Base-by-base conservation (phyloP, 2,113 vertebrate genomes). In the Chaetodon trifascialis region DNA sequence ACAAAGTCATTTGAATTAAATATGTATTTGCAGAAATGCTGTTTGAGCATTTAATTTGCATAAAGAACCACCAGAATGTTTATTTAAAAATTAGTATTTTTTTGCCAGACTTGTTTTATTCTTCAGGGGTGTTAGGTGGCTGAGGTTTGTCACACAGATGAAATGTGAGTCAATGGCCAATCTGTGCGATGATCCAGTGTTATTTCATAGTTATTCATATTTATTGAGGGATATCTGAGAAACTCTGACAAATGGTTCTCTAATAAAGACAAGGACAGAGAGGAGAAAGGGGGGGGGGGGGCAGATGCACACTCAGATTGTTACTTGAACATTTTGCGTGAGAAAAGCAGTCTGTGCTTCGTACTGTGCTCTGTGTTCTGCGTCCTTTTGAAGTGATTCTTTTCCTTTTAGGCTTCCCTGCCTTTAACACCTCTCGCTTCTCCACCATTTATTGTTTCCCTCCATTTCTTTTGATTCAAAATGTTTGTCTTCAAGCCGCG, bases 1-100 rank as follows among this genome's bases (percentile, higher is more conserved):
- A 36, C 36, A 51, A 63, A 84, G 78, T 73, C 30, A 62, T 80
- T 82, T 42, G 80, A 73, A 86, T 82, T 3, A 73, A 86, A 84
- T 74, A 74, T 83, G 49, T 68, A 64, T 72, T 78, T 67, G 34
- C n/a, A 72, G 58, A 79, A 77, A 44, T 78, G 65, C 54, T 78
- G 66, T 80, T 80, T 76, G 58, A 72, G 83, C 64, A 71, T 66
- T 73, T 76, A n/a, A 75, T 76, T 72, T 76, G 52, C 30, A 64
- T 15, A 65, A 30, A 30, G 58, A 77, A 62, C 23, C 56, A 51
- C 65, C 30, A 78, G 55, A 56, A 70, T 80, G 25, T 38, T 1
- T 81, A 30, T 30, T 30, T 30, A 30, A 30, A 30, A 30, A 30
- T 85, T 70, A 34, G 30, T 82, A 70, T 44, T 40, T 67, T 21